Evolutionary conservation across 2,113 vertebrate genomes (phyloP), one percentile per base, ranked within the genome.

Genomic region (Willisornis vidua): DNA sequence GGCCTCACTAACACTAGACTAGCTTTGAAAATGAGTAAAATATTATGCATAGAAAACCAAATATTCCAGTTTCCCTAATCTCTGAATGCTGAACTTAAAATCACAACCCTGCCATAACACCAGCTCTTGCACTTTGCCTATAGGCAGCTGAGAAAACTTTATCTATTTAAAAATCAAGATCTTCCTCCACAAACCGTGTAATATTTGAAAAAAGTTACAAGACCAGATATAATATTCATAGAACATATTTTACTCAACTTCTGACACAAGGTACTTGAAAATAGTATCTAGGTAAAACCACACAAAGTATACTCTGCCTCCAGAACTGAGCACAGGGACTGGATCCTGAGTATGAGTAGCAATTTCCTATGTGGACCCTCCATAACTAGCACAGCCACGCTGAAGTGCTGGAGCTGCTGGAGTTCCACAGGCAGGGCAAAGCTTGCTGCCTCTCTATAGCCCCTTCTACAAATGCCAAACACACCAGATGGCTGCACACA

Each of bases 1-100:
- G 39, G n/a, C 59, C 39, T 94, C 48, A 92, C 93, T 94, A 94
- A 89, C 73, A 35, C 49, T 46, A 90, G 25, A 33, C 43, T 95
- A 79, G 48, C 68, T 87, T 85, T 87, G 49, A 87, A 33, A 94
- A 85, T 72, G 26, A 84, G 68, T 51, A 73, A 90, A 93, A 65
- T 52, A 82, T 62, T 35, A 87, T 62, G 29, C 16, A 28, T 8
- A 7, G 41, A 66, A 94, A 94, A 93, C 63, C 41, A 93, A 89
- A 87, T 46, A 89, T 79, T 83, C 35, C 20, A 15, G 14, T 72
- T 57, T 89, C 26, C 57, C 33, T 86, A 35, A 80, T 81, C 12
- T 79, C n/a, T 76, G 52, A 96, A 72, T 7, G 71, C 55, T 52
- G 28, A 78, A 0, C 5, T 83, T 86, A 87, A 92, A 92, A 90